phyloP scores from a whole-genome alignment of 2,797 vertebrate species.

The Nyctibius grandis region DNA sequence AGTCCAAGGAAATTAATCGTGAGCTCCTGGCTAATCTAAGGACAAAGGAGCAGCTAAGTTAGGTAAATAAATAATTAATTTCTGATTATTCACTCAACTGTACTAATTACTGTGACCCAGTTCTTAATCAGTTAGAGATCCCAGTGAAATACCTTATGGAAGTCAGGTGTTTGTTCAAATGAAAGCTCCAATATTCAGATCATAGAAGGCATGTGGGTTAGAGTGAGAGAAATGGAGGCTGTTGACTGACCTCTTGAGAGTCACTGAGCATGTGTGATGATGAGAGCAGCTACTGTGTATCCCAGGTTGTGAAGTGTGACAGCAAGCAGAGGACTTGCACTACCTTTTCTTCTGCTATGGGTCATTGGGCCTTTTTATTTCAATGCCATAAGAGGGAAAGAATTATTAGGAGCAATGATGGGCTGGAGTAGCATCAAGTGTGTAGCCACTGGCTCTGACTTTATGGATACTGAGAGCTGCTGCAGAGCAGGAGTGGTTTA shows the following conservation, averaged over 20 bases:
- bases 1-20: neutral
- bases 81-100: neutral
- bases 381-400: neutral
- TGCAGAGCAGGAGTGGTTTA: neutral
- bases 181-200: neutral
- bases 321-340: neutral
- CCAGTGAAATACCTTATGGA: neutral
- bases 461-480: neutral
- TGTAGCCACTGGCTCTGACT: neutral
- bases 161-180: neutral
- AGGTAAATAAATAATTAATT: constrained; percentile 34
- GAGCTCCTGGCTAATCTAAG: neutral
- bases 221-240: neutral
- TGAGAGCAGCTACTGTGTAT: neutral
- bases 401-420: neutral
- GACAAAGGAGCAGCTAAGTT: neutral
- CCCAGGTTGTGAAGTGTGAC: neutral
- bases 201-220: neutral
- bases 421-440: neutral
- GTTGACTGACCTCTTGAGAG: neutral
- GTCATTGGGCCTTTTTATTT: neutral
- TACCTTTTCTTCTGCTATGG: neutral
- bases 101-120: neutral
- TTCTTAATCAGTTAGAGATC: neutral
- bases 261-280: rapidly evolving